A percentile compares a stretch with the other conserved stretches of the same genome.
phyloP scores from a whole-genome alignment of 2,888 invertebrate genomes.

The Watsonalla cultraria region DNA sequence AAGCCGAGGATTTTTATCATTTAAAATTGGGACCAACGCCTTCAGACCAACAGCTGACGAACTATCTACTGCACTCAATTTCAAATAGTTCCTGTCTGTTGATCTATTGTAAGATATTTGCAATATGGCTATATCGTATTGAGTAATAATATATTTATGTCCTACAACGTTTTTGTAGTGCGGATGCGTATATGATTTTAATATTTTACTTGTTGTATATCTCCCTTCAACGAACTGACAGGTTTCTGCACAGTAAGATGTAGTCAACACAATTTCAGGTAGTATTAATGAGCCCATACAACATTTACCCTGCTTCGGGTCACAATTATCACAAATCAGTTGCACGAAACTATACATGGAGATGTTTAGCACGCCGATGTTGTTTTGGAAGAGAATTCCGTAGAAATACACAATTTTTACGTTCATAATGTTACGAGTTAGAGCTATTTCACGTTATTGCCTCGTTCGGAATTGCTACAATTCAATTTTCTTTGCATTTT shows the following conservation, averaged over 20 bases:
- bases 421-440: background rate
- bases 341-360: slow-evolving; percentile 28
- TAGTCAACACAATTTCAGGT: slow-evolving; percentile 38
- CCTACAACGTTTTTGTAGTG: slow-evolving; percentile 14
- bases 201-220: slow-evolving; percentile 12
- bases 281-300: slow-evolving; percentile 45
- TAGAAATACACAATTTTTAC: slow-evolving; percentile 10
- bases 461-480: background rate
- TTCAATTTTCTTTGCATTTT: background rate
- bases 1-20: slow-evolving; percentile 17
- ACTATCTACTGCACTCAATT: slow-evolving; percentile 32
- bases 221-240: slow-evolving; percentile 29
- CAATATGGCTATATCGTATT: slow-evolving; percentile 26
- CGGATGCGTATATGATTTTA: slow-evolving; percentile 17
- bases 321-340: slow-evolving; percentile 30
- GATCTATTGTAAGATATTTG: slow-evolving; percentile 3
- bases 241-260: slow-evolving; percentile 40
- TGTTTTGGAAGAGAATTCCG: slow-evolving; percentile 9
- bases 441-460: background rate
- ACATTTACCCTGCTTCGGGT: slow-evolving; percentile 19
- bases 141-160: slow-evolving; percentile 4
- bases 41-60: slow-evolving; percentile 27
- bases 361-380: slow-evolving; percentile 14
- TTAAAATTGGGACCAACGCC: slow-evolving; percentile 31
- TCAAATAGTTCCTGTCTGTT: slow-evolving; percentile 15